Percentiles rank a stretch among this genome's conserved stretches.
Evolutionary conservation across 1,140 invertebrate genomes (phyloP).

Genomic region (Neodiprion pinetum): DNA sequence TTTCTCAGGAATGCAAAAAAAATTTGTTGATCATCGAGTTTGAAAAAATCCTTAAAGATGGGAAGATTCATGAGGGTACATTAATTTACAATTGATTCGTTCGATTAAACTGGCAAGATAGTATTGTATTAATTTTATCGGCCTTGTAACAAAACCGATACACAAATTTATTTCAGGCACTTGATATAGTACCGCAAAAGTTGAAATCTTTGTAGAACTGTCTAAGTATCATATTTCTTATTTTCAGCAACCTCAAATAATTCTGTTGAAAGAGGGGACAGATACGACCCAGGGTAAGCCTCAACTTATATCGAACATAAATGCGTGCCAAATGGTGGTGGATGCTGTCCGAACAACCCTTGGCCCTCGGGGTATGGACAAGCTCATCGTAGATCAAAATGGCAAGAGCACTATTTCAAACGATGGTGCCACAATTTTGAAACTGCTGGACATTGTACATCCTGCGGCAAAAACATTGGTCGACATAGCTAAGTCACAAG

Average conservation of each 20-base stretch:
- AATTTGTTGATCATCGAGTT: not conserved
- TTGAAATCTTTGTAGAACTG: too few relatives aligned
- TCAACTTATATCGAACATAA: conserved; percentile 98
- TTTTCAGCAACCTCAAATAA: conserved; percentile 95
- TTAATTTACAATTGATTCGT: not conserved
- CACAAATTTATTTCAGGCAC: conserved; percentile 12
- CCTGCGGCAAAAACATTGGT: conserved; percentile 97
- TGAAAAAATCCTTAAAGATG: conserved; percentile 26
- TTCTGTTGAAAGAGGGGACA: conserved; percentile 97
- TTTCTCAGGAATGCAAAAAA: not conserved
- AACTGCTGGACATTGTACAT: conserved; percentile 95
- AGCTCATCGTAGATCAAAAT: conserved; percentile 91
- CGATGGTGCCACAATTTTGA: conserved; percentile 99
- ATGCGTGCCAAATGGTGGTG: conserved; percentile 96
- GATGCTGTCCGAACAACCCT: conserved; percentile 97
- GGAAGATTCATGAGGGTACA: conserved; percentile 38
- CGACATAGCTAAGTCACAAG: conserved; percentile 99
- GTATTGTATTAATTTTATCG: too few relatives aligned
- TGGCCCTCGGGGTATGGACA: conserved; percentile 99
- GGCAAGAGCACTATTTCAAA: conserved; percentile 98
- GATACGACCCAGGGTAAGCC: conserved; percentile 95
- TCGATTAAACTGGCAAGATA: too few relatives aligned
- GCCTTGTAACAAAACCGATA: not conserved
- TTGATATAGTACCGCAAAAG: not conserved
- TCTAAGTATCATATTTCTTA: conserved; percentile 1